Conservation (phyloP, 1,140 invertebrate genomes). For the Sitophilus oryzae region DNA sequence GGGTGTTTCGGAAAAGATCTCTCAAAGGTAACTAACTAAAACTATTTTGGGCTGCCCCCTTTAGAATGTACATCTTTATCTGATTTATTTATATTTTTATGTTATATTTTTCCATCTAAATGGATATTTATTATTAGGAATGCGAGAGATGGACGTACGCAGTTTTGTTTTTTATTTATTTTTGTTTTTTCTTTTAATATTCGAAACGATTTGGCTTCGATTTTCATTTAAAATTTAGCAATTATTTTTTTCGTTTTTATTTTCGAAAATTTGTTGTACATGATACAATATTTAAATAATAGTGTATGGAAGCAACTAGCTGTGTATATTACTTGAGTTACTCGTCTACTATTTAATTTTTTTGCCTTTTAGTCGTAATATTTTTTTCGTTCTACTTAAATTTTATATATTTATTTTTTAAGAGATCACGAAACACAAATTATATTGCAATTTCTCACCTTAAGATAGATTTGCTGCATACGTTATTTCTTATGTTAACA, state of each 20-base stretch:
- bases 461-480: constrained; percentile 44
- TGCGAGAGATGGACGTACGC: constrained; percentile 36
- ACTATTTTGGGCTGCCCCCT: constrained; percentile 46
- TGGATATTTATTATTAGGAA: constrained; percentile 34
- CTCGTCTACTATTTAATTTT: constrained; percentile 9
- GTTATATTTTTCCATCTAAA: constrained; percentile 25
- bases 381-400: constrained; percentile 31
- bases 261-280: constrained; percentile 1
- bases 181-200: background rate
- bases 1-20: constrained; percentile 89
- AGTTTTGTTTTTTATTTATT: constrained; percentile 20
- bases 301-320: constrained; percentile 27
- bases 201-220: constrained; percentile 10
- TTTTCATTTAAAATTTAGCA: constrained; percentile 1
- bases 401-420: constrained; percentile 22
- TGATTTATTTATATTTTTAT: constrained; percentile 14
- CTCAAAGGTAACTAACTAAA: constrained; percentile 70
- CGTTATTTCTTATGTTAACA: constrained; percentile 27
- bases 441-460: constrained; percentile 42
- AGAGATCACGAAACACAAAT: constrained; percentile 42
- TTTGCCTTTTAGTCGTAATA: constrained; percentile 40
- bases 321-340: constrained; percentile 34
- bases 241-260: background rate
- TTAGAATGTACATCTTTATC: constrained; percentile 38
- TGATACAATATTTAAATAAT: constrained; percentile 16